phyloP scores from a whole-genome alignment of 2,113 vertebrate genomes.

The Dicrurus megarhynchus region DNA sequence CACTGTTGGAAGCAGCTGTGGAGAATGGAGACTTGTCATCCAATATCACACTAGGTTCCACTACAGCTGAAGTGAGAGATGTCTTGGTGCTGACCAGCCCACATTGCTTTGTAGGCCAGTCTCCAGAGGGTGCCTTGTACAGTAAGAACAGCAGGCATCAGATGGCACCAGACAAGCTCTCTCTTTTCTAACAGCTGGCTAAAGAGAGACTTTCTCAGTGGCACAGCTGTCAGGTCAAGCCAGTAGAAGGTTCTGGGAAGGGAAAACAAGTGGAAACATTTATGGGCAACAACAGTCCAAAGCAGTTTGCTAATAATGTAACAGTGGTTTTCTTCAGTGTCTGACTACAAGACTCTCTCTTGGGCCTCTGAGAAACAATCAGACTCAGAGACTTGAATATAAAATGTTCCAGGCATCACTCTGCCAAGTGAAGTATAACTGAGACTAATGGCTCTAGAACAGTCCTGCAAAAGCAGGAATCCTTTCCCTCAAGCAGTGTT shows the following conservation, averaged over 20 bases:
- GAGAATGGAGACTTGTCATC: background rate
- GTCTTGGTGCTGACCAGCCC: background rate
- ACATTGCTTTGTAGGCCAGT: background rate
- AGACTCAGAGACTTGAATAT: background rate
- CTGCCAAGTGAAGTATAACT: background rate
- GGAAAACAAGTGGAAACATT: background rate
- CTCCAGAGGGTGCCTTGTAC: conserved; percentile 47
- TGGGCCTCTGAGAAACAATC: background rate
- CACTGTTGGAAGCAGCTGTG: background rate
- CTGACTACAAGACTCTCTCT: background rate
- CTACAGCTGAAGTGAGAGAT: background rate
- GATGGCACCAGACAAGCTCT: conserved; percentile 15
- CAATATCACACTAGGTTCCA: background rate
- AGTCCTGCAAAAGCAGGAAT: background rate
- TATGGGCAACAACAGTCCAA: background rate
- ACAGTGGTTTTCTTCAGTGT: background rate
- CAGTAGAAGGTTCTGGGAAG: conserved; percentile 72
- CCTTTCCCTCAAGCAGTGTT: background rate
- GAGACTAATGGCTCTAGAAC: background rate
- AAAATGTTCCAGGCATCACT: background rate
- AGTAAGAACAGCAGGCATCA: background rate
- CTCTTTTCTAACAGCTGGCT: conserved; percentile 48
- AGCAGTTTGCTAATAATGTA: background rate
- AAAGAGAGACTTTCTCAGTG: conserved; percentile 69
- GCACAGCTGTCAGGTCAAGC: conserved; percentile 74